Conservation (phyloP, 1,140 invertebrate genomes). For the Homalodisca vitripennis region DNA sequence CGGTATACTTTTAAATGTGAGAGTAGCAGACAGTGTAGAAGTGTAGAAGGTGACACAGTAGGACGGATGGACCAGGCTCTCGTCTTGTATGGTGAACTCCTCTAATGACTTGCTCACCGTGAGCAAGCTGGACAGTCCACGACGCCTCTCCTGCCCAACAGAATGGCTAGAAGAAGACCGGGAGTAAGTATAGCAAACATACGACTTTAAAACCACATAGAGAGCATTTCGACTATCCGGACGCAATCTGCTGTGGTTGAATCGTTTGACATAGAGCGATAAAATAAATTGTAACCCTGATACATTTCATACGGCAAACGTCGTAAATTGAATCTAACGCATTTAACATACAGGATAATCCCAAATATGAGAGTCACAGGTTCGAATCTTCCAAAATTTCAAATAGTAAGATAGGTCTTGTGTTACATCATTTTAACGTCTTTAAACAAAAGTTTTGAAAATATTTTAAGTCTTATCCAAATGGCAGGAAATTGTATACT, state of each 20-base stretch:
- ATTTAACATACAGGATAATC: neutral
- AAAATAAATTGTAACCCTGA: neutral
- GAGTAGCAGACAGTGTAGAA: too few species aligned
- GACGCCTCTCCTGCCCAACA: conserved; percentile 3
- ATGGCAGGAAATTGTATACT: too few species aligned
- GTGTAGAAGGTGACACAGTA: too few species aligned
- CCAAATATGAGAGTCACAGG: too few species aligned
- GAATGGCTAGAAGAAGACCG: conserved; percentile 13
- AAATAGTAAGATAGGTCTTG: too few species aligned
- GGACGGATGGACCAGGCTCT: too few species aligned
- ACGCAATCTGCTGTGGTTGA: neutral
- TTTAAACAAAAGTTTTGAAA: too few species aligned
- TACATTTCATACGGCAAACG: neutral
- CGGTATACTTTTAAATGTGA: too few species aligned
- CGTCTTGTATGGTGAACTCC: conserved; percentile 3
- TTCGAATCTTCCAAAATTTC: too few species aligned
- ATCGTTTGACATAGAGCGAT: neutral
- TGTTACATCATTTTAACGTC: too few species aligned
- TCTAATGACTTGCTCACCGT: conserved; percentile 14
- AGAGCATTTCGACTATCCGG: too few species aligned
- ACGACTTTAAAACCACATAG: neutral
- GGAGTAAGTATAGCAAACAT: conserved; percentile 1
- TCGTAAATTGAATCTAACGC: neutral
- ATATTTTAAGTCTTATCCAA: too few species aligned
- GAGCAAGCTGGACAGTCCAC: neutral